These are phyloP conservation scores for Luehdorfia chinensis DNA, from an alignment of 1,140 invertebrate species.

Conservation along the genomic window DNA sequence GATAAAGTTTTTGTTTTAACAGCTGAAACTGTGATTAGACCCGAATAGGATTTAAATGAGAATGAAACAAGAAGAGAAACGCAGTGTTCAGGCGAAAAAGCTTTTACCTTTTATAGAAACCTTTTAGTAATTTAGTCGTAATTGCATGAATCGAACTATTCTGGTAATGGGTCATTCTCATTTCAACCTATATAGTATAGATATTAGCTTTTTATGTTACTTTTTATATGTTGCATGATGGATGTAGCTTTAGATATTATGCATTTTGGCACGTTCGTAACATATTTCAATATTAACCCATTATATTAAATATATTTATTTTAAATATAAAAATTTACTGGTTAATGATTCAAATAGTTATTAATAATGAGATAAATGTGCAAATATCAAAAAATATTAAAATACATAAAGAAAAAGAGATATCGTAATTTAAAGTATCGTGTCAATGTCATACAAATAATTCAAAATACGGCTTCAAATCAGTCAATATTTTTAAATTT, in stretches of 20 bases:
- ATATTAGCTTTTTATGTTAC: constrained; percentile 36
- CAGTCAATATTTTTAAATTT: too few relatives aligned
- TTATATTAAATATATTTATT: constrained; percentile 21
- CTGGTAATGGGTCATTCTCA: constrained; percentile 63
- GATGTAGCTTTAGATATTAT: constrained; percentile 58
- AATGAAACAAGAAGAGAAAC: constrained; percentile 42
- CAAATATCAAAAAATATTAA: too few relatives aligned
- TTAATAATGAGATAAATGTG: too few relatives aligned
- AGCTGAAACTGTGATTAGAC: constrained; percentile 50
- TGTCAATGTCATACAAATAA: too few relatives aligned
- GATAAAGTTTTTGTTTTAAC: too few relatives aligned
- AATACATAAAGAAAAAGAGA: too few relatives aligned
- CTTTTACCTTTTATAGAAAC: too few relatives aligned
- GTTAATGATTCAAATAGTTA: neutral
- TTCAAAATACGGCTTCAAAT: too few relatives aligned
- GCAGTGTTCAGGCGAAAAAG: neutral
- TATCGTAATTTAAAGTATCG: too few relatives aligned
- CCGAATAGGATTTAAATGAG: constrained; percentile 68
- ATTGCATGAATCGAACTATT: constrained; percentile 33
- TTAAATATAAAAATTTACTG: constrained; percentile 6
- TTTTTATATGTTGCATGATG: constrained; percentile 67
- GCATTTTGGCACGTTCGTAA: constrained; percentile 62
- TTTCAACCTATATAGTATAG: constrained; percentile 54
- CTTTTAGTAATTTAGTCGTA: too few relatives aligned
- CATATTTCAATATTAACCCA: constrained; percentile 33